Conservation (phyloP, 1,140 invertebrate genomes). For the Sitophilus oryzae region DNA sequence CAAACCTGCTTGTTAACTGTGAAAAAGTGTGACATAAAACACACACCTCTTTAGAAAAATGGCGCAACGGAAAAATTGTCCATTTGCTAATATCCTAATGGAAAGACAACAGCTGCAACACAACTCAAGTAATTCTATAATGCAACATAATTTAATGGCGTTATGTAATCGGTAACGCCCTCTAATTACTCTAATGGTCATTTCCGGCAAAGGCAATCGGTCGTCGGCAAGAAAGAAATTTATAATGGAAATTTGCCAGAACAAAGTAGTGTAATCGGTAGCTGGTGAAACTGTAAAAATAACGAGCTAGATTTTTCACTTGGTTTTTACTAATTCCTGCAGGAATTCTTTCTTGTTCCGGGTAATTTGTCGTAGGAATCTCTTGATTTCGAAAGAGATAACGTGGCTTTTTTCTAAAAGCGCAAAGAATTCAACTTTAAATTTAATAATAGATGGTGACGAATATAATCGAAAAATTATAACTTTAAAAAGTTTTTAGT, state of each 20-base stretch:
- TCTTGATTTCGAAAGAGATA: not conserved
- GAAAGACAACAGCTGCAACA: not conserved
- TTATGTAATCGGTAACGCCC: not conserved
- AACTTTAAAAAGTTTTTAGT: too few relatives aligned
- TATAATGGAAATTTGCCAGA: conserved; percentile 7
- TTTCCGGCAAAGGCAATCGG: not conserved
- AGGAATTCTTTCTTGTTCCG: not conserved
- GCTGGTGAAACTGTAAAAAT: conserved; percentile 1
- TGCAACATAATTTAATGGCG: not conserved
- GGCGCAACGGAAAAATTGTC: too few relatives aligned
- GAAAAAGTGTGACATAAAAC: too few relatives aligned
- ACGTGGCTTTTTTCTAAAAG: too few relatives aligned
- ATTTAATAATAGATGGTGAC: too few relatives aligned
- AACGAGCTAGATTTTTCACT: not conserved
- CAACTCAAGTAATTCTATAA: not conserved
- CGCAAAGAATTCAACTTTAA: too few relatives aligned
- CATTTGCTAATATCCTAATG: not conserved
- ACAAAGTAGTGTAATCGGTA: conserved; percentile 2
- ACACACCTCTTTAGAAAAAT: too few relatives aligned
- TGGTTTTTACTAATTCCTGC: not conserved
- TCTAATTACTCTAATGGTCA: conserved; percentile 6
- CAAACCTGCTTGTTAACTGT: too few relatives aligned
- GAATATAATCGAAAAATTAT: too few relatives aligned
- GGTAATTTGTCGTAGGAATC: not conserved
- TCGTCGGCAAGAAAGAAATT: not conserved